Percentiles rank a stretch among this genome's conserved stretches.
Conservation (phyloP, 2,113 vertebrate species). For the Accipiter virgatus region DNA sequence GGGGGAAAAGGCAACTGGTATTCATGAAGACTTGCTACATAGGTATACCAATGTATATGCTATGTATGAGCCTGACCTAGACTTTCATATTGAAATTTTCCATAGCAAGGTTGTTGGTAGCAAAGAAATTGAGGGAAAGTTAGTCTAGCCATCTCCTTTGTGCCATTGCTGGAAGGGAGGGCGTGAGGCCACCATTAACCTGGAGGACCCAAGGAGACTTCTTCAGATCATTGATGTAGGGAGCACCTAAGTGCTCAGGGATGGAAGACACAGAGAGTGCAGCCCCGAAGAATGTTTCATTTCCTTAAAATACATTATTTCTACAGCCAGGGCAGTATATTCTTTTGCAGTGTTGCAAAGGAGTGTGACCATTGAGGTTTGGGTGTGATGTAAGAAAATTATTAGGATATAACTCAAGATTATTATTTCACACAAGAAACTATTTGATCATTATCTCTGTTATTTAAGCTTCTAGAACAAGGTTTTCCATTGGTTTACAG, state of each 20-base stretch:
- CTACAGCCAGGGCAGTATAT: not conserved
- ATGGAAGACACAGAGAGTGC: not conserved
- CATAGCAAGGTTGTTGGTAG: not conserved
- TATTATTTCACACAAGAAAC: not conserved
- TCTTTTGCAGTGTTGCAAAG: not conserved
- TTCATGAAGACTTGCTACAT: not conserved
- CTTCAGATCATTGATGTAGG: rapidly evolving
- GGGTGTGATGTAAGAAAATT: not conserved
- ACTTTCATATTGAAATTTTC: not conserved
- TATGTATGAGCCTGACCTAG: not conserved
- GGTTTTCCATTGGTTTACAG: not conserved
- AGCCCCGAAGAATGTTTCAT: not conserved
- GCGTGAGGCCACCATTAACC: not conserved
- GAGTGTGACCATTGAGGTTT: not conserved
- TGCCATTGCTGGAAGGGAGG: not conserved
- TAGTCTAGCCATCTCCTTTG: not conserved
- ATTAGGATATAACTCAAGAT: not conserved
- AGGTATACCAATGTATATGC: no score
- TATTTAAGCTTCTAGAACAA: not conserved
- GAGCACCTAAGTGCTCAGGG: not conserved
- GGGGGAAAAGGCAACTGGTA: not conserved
- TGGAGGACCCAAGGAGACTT: not conserved
- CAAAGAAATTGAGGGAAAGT: not conserved
- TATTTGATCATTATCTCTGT: not conserved
- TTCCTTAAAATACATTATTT: not conserved